Evolutionary conservation across 53 echinoderm and acorn worm genomes (phyloP).

Genomic region (Hippasteria phrygiana): DNA sequence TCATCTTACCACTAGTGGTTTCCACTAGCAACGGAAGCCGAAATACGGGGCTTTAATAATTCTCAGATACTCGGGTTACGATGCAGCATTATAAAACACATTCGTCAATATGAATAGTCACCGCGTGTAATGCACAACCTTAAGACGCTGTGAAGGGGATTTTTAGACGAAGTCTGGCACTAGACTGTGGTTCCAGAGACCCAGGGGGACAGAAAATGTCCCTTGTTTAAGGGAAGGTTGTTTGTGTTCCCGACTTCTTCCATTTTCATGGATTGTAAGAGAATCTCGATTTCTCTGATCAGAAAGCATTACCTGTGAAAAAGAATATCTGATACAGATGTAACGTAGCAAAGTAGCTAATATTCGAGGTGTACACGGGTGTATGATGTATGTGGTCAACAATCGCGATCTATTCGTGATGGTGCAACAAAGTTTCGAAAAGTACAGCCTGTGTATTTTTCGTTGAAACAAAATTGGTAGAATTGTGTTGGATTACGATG

Average conservation of each 20-base stretch:
- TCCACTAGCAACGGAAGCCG: conserved; percentile 5
- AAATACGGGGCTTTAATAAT: not conserved
- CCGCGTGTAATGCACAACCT: not conserved
- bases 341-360: too few relatives aligned
- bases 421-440: too few relatives aligned
- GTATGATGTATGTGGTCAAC: too few relatives aligned
- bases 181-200: not conserved
- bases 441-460: too few relatives aligned
- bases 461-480: too few relatives aligned
- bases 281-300: not conserved
- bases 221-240: not conserved
- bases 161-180: not conserved
- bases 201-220: not conserved
- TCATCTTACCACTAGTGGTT: not conserved
- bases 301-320: not conserved
- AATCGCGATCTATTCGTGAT: too few relatives aligned
- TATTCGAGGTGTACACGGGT: not conserved
- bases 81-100: not conserved
- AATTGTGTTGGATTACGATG: too few relatives aligned
- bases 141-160: not conserved
- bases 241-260: not conserved
- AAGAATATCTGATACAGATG: too few relatives aligned
- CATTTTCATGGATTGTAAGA: not conserved
- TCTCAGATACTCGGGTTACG: not conserved
- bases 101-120: not conserved